phyloP scores from a whole-genome alignment of 1,140 invertebrate species.

The Bombus fervidus region DNA sequence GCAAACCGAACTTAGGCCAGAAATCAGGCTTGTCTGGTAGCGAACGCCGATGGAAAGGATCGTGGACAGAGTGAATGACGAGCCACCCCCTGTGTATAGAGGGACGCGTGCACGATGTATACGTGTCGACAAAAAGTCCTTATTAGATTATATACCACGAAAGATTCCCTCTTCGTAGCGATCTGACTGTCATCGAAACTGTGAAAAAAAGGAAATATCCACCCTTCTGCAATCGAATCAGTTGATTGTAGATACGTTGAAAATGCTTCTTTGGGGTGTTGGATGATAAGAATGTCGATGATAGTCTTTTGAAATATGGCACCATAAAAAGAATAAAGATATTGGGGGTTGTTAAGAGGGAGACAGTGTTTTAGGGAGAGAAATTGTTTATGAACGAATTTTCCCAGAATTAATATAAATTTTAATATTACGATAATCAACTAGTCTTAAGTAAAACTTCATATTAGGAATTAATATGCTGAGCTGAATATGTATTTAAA shows the following conservation, averaged over 20 bases:
- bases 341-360: neutral
- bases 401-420: neutral
- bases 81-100: conserved; percentile 63
- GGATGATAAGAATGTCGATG: conserved; percentile 24
- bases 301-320: conserved; percentile 27
- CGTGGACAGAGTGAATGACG: conserved; percentile 22
- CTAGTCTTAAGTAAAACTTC: neutral
- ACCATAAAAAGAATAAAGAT: neutral
- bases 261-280: conserved; percentile 27
- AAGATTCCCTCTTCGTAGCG: conserved; percentile 40
- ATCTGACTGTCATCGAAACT: neutral
- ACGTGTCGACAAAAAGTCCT: conserved; percentile 78
- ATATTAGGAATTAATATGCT: too few relatives aligned
- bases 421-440: neutral
- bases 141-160: conserved; percentile 78
- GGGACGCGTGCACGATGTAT: conserved; percentile 75
- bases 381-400: neutral
- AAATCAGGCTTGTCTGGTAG: conserved; percentile 66
- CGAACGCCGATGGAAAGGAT: conserved; percentile 40
- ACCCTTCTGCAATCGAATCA: conserved; percentile 14
- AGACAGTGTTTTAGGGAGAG: too few relatives aligned
- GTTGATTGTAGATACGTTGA: conserved; percentile 37
- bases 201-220: conserved; percentile 32
- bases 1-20: conserved; percentile 68
- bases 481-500: too few relatives aligned